Evolutionary conservation across 2,113 vertebrate genomes (phyloP), one percentile per base, ranked within the genome.

Genomic region (Ammospiza nelsoni): DNA sequence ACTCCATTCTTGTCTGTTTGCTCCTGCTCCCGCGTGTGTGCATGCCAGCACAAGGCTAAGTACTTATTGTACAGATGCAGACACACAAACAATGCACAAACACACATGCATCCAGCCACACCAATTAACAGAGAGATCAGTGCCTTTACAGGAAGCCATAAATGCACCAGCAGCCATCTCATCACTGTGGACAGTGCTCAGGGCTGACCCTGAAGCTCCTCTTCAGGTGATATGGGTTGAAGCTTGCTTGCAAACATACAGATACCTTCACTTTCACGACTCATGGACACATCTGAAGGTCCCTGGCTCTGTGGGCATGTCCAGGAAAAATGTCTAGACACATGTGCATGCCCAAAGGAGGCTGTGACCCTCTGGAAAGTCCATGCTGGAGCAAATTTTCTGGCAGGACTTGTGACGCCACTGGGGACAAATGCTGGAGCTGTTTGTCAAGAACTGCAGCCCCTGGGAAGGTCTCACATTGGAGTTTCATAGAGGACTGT

Each of bases 201-300:
- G 31, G 23, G 9, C 25, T 84, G 44, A 49, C 33, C 14, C 27
- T 83, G 13, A 27, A 43, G 58, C 19, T 44, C 11, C 8, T 80
- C 4, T 73, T n/a, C 37, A 66, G 20, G 20, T 52, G 19, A 49
- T 16, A 9, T 10, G 10, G 31, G 28, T 20, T 49, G 69, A 8
- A 73, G 10, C 8, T 79, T 2, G 0, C 21, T 58, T 4, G 1
- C 10, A 72, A 73, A 54, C 1, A 13, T 15, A 31, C 3, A 65
- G 4, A 5, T 28, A 20, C 6, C 24, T 48, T 86, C 25, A 37
- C 12, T 69, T 22, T 54, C 37, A 28, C 12, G 48, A 2, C 2
- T 27, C 22, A 4, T 20, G 8, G 15, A 16, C 11, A 17, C 14
- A 33, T 18, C 12, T 41, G 4, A 0, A 0, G 2, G 31, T 51